Evolutionary conservation across 2,797 vertebrate species (phyloP).

Genomic region (Malacoctenus gilli): DNA sequence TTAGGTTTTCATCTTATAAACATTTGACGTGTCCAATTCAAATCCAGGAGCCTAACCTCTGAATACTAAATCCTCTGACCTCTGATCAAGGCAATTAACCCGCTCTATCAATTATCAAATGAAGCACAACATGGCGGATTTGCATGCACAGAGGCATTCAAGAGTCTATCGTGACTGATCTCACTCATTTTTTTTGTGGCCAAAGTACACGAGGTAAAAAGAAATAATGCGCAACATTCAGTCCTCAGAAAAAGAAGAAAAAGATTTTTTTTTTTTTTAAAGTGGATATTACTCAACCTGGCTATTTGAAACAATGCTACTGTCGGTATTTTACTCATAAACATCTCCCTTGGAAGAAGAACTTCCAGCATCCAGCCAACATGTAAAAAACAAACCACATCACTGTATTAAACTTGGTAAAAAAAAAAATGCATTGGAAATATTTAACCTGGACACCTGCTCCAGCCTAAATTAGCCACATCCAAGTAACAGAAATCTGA

Average conservation of each 20-base stretch:
- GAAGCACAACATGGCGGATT: conserved; percentile 60
- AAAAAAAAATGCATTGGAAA: conserved; percentile 6
- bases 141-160: conserved; percentile 45
- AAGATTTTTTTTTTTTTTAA: too few relatives aligned
- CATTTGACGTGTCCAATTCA: conserved; percentile 60
- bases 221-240: too few relatives aligned
- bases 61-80: conserved; percentile 71
- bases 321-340: not conserved
- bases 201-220: too few relatives aligned
- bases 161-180: conserved; percentile 47
- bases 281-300: too few relatives aligned
- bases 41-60: conserved; percentile 64
- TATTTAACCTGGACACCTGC: conserved; percentile 49
- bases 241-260: too few relatives aligned
- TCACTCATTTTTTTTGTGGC: too few relatives aligned
- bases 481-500: conserved; percentile 57
- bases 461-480: conserved; percentile 51
- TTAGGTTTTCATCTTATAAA: conserved; percentile 73
- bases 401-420: conserved; percentile 7
- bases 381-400: conserved; percentile 8
- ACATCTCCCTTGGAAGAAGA: not conserved
- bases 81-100: conserved; percentile 79
- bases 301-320: too few relatives aligned
- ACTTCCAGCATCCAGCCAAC: not conserved
- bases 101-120: conserved; percentile 76